phyloP scores from a whole-genome alignment of 2,888 invertebrate genomes.

The Escarpia spicata region DNA sequence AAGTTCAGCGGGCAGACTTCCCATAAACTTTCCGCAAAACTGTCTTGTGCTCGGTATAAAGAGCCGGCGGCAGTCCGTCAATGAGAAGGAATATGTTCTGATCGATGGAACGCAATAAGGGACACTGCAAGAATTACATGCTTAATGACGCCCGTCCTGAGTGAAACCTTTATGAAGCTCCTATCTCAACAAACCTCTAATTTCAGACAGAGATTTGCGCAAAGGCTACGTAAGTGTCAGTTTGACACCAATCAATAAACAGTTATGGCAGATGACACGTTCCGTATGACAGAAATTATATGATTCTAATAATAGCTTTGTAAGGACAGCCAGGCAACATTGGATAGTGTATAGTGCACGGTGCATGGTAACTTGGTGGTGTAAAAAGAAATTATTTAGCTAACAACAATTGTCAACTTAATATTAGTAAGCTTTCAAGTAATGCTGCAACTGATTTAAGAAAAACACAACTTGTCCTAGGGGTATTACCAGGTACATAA shows the following conservation, averaged over 20 bases:
- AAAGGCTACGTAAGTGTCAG: neutral
- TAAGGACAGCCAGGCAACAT: neutral
- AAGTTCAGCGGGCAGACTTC: neutral
- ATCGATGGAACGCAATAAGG: neutral
- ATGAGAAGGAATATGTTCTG: neutral
- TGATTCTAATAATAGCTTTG: neutral
- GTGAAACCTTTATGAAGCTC: neutral
- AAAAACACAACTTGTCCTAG: too few species aligned
- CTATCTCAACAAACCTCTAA: neutral
- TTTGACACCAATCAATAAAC: neutral
- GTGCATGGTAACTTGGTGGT: too few species aligned
- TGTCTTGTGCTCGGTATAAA: neutral
- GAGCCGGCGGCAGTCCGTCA: neutral
- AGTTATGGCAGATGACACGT: neutral
- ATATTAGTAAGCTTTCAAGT: too few species aligned
- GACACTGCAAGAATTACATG: neutral
- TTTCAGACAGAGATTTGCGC: neutral
- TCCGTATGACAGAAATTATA: neutral
- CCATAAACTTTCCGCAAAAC: constrained; percentile 12
- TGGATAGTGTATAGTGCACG: too few species aligned
- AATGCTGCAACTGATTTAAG: too few species aligned
- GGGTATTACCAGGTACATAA: too few species aligned
- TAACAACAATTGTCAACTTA: too few species aligned
- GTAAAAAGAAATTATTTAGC: too few species aligned
- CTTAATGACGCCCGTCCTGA: neutral